phyloP scores from a whole-genome alignment of 2,797 vertebrate species.

The Gymnodraco acuticeps region DNA sequence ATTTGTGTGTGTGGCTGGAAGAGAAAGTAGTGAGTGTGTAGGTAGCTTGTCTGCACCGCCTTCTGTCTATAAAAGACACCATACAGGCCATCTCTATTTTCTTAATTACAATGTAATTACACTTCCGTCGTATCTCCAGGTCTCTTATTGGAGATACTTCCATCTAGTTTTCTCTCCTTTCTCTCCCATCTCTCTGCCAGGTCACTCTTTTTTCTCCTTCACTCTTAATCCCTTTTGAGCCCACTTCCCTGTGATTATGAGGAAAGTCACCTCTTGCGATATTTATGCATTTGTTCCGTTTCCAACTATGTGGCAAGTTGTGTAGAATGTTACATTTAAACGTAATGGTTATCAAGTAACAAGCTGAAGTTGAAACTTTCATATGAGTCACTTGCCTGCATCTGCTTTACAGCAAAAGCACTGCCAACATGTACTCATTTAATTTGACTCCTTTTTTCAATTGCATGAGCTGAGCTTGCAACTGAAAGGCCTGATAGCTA shows the following conservation, averaged over 20 bases:
- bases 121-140: constrained; percentile 20
- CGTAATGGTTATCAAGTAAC: constrained; percentile 16
- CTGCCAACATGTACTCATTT: constrained; percentile 24
- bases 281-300: neutral
- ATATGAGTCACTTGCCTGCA: constrained; percentile 20
- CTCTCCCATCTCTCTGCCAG: constrained; percentile 8
- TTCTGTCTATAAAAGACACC: constrained; percentile 57
- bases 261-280: constrained; percentile 11
- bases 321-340: constrained; percentile 33
- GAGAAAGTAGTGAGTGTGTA: constrained; percentile 53
- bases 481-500: constrained; percentile 5
- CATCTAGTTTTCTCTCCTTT: constrained; percentile 14
- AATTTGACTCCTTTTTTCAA: constrained; percentile 8
- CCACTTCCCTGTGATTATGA: constrained; percentile 19
- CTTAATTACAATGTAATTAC: constrained; percentile 73
- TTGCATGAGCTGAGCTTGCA: constrained; percentile 6
- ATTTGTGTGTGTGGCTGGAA: constrained; percentile 32
- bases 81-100: constrained; percentile 49
- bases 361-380: constrained; percentile 14
- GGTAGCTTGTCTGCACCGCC: constrained; percentile 66
- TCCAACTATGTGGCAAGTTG: neutral
- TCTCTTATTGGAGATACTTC: constrained; percentile 17
- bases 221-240: constrained; percentile 21
- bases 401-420: constrained; percentile 18
- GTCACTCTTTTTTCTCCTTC: constrained; percentile 14